Evolutionary conservation across 2,888 invertebrate genomes (phyloP).

Genomic region (Alsophila aescularia): DNA sequence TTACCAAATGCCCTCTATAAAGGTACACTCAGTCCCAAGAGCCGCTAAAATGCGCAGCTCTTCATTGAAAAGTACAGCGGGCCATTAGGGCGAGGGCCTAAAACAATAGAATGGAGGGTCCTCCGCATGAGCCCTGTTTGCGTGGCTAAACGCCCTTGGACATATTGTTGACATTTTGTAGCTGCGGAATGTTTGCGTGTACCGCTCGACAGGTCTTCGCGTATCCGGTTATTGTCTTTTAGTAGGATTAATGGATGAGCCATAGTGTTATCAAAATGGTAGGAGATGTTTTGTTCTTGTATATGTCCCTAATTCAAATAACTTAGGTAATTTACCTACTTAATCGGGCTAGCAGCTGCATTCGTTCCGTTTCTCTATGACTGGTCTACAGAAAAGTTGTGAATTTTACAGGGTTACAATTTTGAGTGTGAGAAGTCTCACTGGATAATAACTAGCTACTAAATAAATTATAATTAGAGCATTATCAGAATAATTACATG

Average conservation of each 20-base stretch:
- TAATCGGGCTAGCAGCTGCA: no score
- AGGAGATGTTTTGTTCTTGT: no score
- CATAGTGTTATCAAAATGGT: neutral
- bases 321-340: no score
- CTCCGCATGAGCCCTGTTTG: conserved; percentile 41
- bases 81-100: conserved; percentile 47
- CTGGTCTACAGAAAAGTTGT: no score
- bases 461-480: no score
- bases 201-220: neutral
- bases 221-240: neutral
- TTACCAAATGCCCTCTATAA: conserved; percentile 8
- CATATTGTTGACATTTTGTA: conserved; percentile 44
- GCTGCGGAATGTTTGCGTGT: conserved; percentile 32
- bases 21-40: conserved; percentile 8
- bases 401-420: no score
- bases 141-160: conserved; percentile 35
- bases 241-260: neutral
- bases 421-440: no score
- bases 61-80: conserved; percentile 49
- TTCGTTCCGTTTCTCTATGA: no score
- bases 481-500: no score
- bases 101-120: conserved; percentile 47
- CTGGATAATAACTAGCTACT: no score
- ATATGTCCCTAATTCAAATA: no score
- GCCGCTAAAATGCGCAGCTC: conserved; percentile 17